These are phyloP conservation scores for Grammomys dolichurus DNA, from an alignment of 2,113 vertebrate genomes.

Conservation along the genomic window DNA sequence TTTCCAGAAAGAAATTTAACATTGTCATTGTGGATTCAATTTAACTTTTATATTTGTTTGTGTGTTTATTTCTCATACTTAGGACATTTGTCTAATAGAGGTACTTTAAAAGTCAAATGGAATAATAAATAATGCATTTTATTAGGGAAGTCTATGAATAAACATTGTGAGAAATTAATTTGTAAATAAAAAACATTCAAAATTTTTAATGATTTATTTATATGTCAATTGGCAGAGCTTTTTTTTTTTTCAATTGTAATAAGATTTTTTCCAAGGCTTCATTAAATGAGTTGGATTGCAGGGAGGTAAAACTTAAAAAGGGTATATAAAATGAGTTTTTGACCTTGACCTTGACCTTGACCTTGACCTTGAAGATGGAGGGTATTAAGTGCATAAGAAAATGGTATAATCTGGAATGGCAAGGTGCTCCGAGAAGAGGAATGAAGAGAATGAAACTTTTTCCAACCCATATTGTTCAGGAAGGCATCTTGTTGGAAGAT, in stretches of 20 bases:
- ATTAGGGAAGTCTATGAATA: constrained; percentile 60
- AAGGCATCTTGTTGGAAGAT: neutral
- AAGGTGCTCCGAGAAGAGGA: neutral
- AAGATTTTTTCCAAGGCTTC: neutral
- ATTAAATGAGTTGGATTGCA: neutral
- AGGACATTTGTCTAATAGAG: constrained; percentile 5
- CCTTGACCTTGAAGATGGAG: neutral
- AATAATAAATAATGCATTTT: constrained; percentile 64
- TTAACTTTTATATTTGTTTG: constrained; percentile 3
- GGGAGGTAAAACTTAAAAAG: neutral
- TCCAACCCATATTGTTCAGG: neutral
- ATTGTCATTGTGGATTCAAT: constrained; percentile 18
- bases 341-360: neutral
- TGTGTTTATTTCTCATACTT: constrained; percentile 26
- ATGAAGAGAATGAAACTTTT: neutral
- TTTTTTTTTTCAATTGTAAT: neutral
- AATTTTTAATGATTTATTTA: constrained; percentile 39
- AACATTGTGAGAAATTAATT: constrained; percentile 50
- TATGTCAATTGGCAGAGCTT: neutral
- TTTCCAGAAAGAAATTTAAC: neutral
- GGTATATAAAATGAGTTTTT: neutral
- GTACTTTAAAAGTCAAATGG: constrained; percentile 47
- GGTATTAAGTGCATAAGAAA: neutral
- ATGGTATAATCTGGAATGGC: neutral
- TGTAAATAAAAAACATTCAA: constrained; percentile 41